Conservation (phyloP, 2,113 vertebrate genomes). For the Protobothrops flavoviridis region DNA sequence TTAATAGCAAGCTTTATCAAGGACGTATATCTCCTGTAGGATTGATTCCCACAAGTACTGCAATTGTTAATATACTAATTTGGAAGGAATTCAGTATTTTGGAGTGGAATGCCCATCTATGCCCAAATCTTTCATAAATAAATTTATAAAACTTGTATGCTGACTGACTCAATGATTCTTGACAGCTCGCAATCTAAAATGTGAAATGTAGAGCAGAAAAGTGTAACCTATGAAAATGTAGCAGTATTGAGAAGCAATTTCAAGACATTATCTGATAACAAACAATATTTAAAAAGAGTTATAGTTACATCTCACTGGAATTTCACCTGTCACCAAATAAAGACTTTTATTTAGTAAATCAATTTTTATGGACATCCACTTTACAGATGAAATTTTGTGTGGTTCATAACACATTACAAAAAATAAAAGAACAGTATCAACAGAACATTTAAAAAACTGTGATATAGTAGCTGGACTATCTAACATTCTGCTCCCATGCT, state of each 20-base stretch:
- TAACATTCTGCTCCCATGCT: neutral
- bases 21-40: neutral
- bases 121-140: neutral
- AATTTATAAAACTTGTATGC: neutral
- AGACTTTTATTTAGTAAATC: neutral
- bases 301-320: neutral
- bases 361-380: neutral
- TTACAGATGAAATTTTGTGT: neutral
- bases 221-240: neutral
- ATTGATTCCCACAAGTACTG: neutral
- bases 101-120: neutral
- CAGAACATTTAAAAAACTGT: neutral
- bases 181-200: neutral
- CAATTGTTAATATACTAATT: neutral
- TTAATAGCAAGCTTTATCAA: neutral
- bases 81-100: neutral
- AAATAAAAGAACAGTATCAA: neutral
- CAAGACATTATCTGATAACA: neutral
- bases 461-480: neutral
- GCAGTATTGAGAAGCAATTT: neutral
- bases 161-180: neutral
- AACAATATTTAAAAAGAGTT: neutral
- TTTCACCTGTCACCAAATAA: neutral
- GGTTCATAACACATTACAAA: neutral
- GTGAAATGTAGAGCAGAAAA: neutral